phyloP scores from a whole-genome alignment of 2,888 invertebrate species.

The Lampropteryx suffumata region DNA sequence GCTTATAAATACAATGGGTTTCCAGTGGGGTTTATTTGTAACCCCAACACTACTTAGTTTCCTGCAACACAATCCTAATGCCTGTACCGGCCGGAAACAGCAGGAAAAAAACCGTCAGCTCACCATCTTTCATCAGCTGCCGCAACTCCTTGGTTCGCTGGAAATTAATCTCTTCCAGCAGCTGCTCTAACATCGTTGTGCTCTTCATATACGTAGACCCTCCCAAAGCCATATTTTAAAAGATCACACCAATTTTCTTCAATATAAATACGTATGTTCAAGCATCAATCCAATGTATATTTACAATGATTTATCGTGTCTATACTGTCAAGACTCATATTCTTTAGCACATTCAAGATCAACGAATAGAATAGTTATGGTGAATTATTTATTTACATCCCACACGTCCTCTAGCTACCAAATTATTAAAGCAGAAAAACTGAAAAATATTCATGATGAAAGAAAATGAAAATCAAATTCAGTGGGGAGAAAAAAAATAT shows the following conservation, averaged over 20 bases:
- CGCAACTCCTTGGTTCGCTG: slow-evolving; percentile 96
- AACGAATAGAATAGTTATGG: too few relatives aligned
- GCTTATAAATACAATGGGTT: too few relatives aligned
- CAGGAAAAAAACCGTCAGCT: slow-evolving; percentile 39
- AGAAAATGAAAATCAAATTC: too few relatives aligned
- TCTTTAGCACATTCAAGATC: slow-evolving; percentile 13
- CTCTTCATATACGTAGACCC: slow-evolving; percentile 64
- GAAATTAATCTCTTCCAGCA: slow-evolving; percentile 95
- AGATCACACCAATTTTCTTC: slow-evolving; percentile 10
- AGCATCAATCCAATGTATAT: slow-evolving; percentile 41
- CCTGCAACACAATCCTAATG: too few relatives aligned
- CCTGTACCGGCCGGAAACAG: neutral
- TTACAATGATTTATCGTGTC: slow-evolving; percentile 9
- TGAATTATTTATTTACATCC: too few relatives aligned
- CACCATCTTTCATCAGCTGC: slow-evolving; percentile 94
- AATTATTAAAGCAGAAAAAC: too few relatives aligned
- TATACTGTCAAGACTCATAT: slow-evolving; percentile 34
- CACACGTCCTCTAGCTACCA: too few relatives aligned
- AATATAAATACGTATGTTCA: slow-evolving; percentile 18
- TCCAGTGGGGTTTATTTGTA: too few relatives aligned
- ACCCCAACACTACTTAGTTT: too few relatives aligned
- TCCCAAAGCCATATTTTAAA: slow-evolving; percentile 62
- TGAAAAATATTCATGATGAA: too few relatives aligned
- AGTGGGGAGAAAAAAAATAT: too few relatives aligned
- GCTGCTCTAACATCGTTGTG: slow-evolving; percentile 91